A percentile compares a stretch with the other conserved stretches of the same genome.
phyloP scores from a whole-genome alignment of 1,140 invertebrate species.

The Bursaphelenchus mucronatus region DNA sequence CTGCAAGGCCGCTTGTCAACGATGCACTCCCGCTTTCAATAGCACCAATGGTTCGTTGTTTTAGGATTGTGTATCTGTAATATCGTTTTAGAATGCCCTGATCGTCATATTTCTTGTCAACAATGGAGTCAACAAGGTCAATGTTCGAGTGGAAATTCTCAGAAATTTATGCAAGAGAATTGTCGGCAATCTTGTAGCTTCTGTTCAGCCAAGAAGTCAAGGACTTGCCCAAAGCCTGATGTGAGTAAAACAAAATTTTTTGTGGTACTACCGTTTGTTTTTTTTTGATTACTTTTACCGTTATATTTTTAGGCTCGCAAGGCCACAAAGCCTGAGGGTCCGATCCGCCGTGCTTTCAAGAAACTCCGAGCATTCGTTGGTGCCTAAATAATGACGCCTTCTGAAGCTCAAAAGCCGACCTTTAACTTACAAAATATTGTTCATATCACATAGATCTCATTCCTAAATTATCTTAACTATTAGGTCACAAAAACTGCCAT shows the following conservation, averaged over 20 bases:
- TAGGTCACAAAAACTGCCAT: too few species aligned
- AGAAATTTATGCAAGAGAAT: conserved; percentile 56
- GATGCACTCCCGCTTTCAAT: conserved; percentile 52
- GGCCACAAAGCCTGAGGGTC: conserved; percentile 9
- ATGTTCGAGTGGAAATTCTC: conserved; percentile 38
- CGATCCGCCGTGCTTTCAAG: conserved; percentile 10
- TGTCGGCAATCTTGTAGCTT: conserved; percentile 47
- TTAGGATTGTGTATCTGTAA: conserved; percentile 27
- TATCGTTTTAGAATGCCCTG: conserved; percentile 44
- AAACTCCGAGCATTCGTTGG: conserved; percentile 1
- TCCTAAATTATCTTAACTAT: too few species aligned
- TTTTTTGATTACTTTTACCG: too few species aligned
- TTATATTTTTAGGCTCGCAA: conserved; percentile 9
- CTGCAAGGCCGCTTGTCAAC: conserved; percentile 39
- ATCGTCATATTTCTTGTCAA: conserved; percentile 43
- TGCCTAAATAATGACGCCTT: too few species aligned
- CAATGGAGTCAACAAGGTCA: conserved; percentile 35
- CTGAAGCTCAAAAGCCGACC: too few species aligned
- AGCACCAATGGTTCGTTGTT: conserved; percentile 40
- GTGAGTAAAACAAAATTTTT: background rate
- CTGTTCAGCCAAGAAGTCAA: conserved; percentile 22
- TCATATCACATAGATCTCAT: too few species aligned
- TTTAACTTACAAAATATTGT: too few species aligned
- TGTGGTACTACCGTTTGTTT: too few species aligned
- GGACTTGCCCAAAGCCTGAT: conserved; percentile 23